Evolutionary conservation across 2,888 invertebrate genomes (phyloP).

Genomic region (Sepioteuthis lessoniana): DNA sequence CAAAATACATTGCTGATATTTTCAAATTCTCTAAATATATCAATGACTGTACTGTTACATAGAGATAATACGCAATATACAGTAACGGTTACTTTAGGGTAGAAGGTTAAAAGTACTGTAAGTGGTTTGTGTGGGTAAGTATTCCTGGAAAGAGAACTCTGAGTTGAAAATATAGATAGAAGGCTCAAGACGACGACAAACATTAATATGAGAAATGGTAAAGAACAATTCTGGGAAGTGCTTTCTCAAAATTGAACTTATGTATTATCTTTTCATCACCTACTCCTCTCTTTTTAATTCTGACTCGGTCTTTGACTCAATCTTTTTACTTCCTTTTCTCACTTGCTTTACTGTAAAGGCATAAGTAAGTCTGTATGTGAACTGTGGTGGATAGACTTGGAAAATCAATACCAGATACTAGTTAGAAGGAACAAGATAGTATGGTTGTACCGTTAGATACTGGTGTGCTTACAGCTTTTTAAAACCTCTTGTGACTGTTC

Average conservation of each 20-base stretch:
- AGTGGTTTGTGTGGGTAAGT: neutral
- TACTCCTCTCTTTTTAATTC: neutral
- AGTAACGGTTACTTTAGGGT: neutral
- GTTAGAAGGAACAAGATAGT: slow-evolving; percentile 1
- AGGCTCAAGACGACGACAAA: neutral
- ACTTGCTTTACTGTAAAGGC: neutral
- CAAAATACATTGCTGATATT: neutral
- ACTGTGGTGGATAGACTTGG: neutral
- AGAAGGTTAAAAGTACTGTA: neutral
- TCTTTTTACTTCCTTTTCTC: neutral
- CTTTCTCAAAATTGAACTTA: neutral
- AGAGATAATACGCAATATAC: neutral
- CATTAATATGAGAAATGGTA: neutral
- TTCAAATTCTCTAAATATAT: neutral
- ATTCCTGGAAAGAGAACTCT: neutral
- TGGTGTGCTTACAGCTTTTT: neutral
- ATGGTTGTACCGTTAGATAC: neutral
- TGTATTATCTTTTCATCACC: neutral
- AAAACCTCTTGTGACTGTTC: neutral
- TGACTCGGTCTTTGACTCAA: neutral
- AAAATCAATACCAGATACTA: slow-evolving; percentile 11
- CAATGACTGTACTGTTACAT: neutral
- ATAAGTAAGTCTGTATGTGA: neutral
- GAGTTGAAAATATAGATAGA: neutral
- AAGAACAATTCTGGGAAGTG: slow-evolving; percentile 3